A percentile compares a stretch with the other conserved stretches of the same genome.
Evolutionary conservation across 2,113 vertebrate species (phyloP).

Genomic region (Corydoras maculifer): DNA sequence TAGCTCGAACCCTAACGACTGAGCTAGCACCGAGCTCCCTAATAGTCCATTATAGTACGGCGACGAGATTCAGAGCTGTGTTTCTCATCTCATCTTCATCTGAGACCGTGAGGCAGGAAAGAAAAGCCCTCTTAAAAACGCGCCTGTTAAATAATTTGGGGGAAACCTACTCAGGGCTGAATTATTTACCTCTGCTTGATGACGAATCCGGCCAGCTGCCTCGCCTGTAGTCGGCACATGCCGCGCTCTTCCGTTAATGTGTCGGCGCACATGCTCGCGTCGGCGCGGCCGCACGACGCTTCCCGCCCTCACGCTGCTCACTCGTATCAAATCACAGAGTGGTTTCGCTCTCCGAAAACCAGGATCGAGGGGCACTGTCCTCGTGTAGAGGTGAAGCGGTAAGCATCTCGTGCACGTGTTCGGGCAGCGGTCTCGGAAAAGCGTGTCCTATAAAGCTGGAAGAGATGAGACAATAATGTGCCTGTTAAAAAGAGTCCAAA

Average conservation of each 20-base stretch:
- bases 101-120: neutral
- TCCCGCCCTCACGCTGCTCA: slow-evolving; percentile 54
- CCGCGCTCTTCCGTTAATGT: slow-evolving; percentile 12
- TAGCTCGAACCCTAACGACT: no score
- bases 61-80: no score
- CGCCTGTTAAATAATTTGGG: slow-evolving; percentile 67
- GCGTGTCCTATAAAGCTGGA: no score
- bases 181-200: slow-evolving; percentile 66
- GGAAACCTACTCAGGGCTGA: slow-evolving; percentile 56
- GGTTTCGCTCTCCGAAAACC: slow-evolving; percentile 44
- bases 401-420: slow-evolving; percentile 30
- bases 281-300: neutral
- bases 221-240: slow-evolving; percentile 57
- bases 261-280: neutral
- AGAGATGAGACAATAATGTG: no score
- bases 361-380: slow-evolving; percentile 43
- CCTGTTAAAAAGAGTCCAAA: no score
- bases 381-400: slow-evolving; percentile 40
- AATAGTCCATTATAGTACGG: no score
- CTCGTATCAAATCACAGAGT: slow-evolving; percentile 58
- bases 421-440: slow-evolving; percentile 18
- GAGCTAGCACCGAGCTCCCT: no score
- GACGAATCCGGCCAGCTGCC: slow-evolving; percentile 59
- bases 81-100: no score
- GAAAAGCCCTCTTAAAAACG: slow-evolving; percentile 20